Conservation (phyloP, 2,797 vertebrate species). For the Manis javanica region DNA sequence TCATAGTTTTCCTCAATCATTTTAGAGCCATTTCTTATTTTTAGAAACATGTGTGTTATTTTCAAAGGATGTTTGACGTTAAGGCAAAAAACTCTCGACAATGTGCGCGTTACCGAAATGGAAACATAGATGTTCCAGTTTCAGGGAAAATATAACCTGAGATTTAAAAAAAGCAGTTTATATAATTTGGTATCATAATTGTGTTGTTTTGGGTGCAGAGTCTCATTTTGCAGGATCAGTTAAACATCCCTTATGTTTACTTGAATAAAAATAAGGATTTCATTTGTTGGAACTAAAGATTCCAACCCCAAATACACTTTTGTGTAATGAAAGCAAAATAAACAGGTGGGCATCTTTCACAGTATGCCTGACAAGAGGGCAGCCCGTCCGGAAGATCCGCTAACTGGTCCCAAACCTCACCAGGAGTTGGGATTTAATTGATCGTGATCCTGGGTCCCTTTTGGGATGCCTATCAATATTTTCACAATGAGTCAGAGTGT, state of each 20-base stretch:
- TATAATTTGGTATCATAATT: constrained; percentile 56
- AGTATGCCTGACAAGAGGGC: constrained; percentile 75
- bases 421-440: constrained; percentile 78
- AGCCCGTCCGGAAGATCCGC: constrained; percentile 69
- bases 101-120: neutral
- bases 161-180: neutral
- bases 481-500: constrained; percentile 65
- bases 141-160: constrained; percentile 3
- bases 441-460: constrained; percentile 73
- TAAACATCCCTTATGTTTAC: constrained; percentile 75
- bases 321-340: constrained; percentile 85
- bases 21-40: constrained; percentile 73
- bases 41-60: constrained; percentile 71
- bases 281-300: constrained; percentile 79
- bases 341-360: constrained; percentile 85
- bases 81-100: neutral
- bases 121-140: constrained; percentile 47
- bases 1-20: constrained; percentile 50
- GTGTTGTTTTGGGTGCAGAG: constrained; percentile 66
- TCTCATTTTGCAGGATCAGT: constrained; percentile 80
- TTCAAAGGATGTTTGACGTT: constrained; percentile 60
- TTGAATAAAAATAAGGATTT: constrained; percentile 80
- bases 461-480: constrained; percentile 59
- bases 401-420: constrained; percentile 76
- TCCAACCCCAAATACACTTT: constrained; percentile 84